phyloP scores from a whole-genome alignment of 1,140 invertebrate genomes.

The Drosophila punjabiensis region DNA sequence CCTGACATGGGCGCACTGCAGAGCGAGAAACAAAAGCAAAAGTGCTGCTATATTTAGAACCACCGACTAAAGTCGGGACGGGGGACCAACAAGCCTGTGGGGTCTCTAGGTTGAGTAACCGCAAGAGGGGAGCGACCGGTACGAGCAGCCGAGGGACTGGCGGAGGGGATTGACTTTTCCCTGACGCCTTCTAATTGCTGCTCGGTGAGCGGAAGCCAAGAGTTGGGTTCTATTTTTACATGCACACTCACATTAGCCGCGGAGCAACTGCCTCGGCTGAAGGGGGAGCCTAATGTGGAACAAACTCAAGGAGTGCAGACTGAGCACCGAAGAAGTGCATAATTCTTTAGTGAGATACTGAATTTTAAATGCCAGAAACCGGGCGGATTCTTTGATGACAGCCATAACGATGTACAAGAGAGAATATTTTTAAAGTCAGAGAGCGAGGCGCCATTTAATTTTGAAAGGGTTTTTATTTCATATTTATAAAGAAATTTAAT shows the following conservation, averaged over 20 bases:
- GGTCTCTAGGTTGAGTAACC: conserved; percentile 72
- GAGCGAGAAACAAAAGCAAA: conserved; percentile 68
- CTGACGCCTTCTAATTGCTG: conserved; percentile 71
- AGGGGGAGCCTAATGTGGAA: conserved; percentile 41
- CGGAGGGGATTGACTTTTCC: conserved; percentile 21
- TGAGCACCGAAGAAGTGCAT: conserved; percentile 8
- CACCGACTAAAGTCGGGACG: conserved; percentile 27
- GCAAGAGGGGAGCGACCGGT: conserved; percentile 42
- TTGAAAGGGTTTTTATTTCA: not conserved
- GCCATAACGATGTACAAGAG: not conserved
- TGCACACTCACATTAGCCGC: conserved; percentile 35
- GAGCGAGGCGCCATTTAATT: not conserved
- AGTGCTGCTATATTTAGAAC: conserved; percentile 78
- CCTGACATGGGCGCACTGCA: conserved; percentile 23
- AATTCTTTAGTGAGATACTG: conserved; percentile 12
- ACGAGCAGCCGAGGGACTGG: not conserved
- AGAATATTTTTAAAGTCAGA: not conserved
- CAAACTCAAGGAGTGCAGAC: conserved; percentile 36
- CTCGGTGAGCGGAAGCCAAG: conserved; percentile 47
- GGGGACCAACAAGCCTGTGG: conserved; percentile 34
- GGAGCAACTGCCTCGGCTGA: conserved; percentile 19
- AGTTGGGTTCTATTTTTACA: conserved; percentile 70
- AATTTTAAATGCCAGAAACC: conserved; percentile 28
- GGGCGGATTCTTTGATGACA: conserved; percentile 30
- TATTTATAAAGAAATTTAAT: not conserved